These are phyloP conservation scores for Carcina quercana DNA, from an alignment of 2,888 invertebrate species.

Conservation along the genomic window DNA sequence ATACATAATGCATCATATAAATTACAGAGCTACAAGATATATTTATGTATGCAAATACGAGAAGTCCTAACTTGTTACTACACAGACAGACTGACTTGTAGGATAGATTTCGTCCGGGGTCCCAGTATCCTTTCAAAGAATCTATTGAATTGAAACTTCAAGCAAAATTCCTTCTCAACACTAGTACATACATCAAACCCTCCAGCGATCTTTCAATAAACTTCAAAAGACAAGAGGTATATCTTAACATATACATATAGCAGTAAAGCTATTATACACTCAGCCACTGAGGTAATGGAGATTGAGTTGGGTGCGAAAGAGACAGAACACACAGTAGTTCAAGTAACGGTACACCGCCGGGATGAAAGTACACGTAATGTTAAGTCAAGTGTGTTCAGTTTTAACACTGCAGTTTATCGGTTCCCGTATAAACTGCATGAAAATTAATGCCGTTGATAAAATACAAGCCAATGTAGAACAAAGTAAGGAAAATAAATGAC, in stretches of 20 bases:
- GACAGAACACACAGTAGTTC: slow-evolving; percentile 36
- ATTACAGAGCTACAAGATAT: no score
- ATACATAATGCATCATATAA: no score
- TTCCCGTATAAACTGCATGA: no score
- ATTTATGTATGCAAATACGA: no score
- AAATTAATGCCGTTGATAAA: no score
- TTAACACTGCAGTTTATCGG: no score
- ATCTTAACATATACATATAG: slow-evolving; percentile 20
- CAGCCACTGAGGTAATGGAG: slow-evolving; percentile 39
- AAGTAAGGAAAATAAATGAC: no score
- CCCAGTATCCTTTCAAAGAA: slow-evolving; percentile 30
- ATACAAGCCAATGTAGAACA: no score
- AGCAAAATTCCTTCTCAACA: slow-evolving; percentile 32
- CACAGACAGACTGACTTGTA: slow-evolving; percentile 4
- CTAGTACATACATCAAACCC: slow-evolving; percentile 42
- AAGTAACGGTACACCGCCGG: slow-evolving; percentile 48
- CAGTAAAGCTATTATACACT: slow-evolving; percentile 29
- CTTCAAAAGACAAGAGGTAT: slow-evolving; percentile 38
- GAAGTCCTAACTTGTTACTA: no score
- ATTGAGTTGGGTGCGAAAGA: slow-evolving; percentile 31
- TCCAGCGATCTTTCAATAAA: slow-evolving; percentile 35
- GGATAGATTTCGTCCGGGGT: slow-evolving; percentile 15
- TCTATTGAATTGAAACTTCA: slow-evolving; percentile 19
- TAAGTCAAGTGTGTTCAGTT: slow-evolving; percentile 28
- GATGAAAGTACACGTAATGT: slow-evolving; percentile 61